Evolutionary conservation across 2,113 vertebrate genomes (phyloP).

Genomic region (Fregata magnificens): DNA sequence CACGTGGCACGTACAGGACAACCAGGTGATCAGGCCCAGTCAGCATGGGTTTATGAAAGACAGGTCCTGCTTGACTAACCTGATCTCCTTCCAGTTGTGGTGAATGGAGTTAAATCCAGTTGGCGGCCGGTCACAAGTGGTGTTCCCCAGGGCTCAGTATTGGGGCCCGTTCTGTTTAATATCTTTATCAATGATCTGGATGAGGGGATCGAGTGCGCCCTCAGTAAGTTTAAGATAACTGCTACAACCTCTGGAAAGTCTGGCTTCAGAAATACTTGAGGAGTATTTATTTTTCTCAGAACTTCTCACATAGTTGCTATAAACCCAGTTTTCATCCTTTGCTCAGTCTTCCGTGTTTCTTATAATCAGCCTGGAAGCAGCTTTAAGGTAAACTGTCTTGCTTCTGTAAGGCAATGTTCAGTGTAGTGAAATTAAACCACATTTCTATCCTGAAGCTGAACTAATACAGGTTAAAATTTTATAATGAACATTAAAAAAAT

Average conservation of each 20-base stretch:
- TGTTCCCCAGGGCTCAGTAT: background rate
- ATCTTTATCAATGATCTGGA: background rate
- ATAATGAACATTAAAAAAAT: background rate
- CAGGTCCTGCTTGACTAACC: background rate
- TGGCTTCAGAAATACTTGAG: background rate
- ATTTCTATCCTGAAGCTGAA: background rate
- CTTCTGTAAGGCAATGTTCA: background rate
- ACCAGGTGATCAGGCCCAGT: background rate
- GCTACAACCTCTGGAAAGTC: background rate
- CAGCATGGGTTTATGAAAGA: background rate
- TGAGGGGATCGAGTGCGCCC: accelerated
- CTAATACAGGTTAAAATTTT: background rate
- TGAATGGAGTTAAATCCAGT: background rate
- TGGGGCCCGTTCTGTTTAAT: background rate
- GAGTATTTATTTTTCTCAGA: background rate
- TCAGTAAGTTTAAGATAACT: background rate
- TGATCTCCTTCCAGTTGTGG: background rate
- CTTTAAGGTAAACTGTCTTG: background rate
- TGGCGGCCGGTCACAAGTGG: background rate
- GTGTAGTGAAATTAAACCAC: background rate
- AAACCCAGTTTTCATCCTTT: background rate
- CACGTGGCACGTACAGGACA: accelerated
- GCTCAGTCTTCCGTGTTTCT: background rate
- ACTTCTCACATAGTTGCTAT: background rate
- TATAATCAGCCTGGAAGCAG: background rate